A percentile compares a stretch with the other conserved stretches of the same genome.
phyloP scores from a whole-genome alignment of 2,888 invertebrate genomes.

The Drosophila fungiperda region DNA sequence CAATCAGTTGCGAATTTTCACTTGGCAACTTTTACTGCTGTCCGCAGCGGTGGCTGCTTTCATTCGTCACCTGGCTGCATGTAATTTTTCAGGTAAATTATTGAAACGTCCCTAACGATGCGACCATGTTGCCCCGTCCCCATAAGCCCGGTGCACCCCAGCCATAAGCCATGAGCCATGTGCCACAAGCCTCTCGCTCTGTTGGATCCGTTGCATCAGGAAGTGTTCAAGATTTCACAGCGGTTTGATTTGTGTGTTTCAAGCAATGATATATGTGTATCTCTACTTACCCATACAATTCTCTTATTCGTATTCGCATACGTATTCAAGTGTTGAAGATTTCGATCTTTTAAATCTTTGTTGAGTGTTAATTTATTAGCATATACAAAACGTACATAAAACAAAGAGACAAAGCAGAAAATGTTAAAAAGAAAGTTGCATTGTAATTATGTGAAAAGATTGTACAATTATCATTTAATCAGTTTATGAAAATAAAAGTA shows the following conservation, averaged over 20 bases:
- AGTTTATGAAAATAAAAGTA: not conserved
- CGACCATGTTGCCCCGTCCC: conserved; percentile 10
- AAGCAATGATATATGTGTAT: conserved; percentile 48
- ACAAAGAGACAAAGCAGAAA: conserved; percentile 24
- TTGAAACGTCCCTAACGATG: conserved; percentile 63
- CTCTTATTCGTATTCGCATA: conserved; percentile 9
- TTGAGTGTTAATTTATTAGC: conserved; percentile 60
- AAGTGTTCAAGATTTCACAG: conserved; percentile 48
- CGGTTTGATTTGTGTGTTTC: conserved; percentile 60
- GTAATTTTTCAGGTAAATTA: conserved; percentile 67
- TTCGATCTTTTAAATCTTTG: conserved; percentile 41
- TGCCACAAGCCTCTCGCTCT: conserved; percentile 8
- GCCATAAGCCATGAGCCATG: not conserved
- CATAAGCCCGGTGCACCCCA: not conserved
- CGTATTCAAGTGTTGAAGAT: conserved; percentile 34
- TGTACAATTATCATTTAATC: not conserved
- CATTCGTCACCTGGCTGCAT: conserved; percentile 73
- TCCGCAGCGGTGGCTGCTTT: conserved; percentile 64
- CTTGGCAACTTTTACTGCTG: conserved; percentile 75
- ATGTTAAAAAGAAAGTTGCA: conserved; percentile 14
- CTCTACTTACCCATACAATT: conserved; percentile 1
- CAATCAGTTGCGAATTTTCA: conserved; percentile 77
- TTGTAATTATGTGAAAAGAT: conserved; percentile 11
- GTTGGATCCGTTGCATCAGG: conserved; percentile 47
- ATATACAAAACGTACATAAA: conserved; percentile 7